Percentiles rank a stretch among this genome's conserved stretches.
Evolutionary conservation across 92 coral and sea anemone genomes (phyloP).

Genomic region (Parazoanthus swiftii): DNA sequence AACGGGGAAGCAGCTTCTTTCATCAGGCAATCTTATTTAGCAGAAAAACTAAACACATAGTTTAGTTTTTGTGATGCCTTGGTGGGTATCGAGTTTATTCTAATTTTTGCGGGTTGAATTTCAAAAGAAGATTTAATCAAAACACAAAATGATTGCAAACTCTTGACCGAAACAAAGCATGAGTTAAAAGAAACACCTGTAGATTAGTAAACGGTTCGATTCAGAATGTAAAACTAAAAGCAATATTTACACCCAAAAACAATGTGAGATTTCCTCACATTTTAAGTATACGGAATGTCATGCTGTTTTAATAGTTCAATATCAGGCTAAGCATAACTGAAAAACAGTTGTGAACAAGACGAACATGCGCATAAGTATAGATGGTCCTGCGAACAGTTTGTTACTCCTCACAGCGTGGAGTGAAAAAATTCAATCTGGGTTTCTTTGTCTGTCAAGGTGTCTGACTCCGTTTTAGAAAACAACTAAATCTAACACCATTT

Average conservation of each 20-base stretch:
- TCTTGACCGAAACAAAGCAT: background rate
- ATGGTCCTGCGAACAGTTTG: too few relatives aligned
- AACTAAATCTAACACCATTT: too few relatives aligned
- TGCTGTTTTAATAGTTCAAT: background rate
- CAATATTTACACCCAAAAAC: background rate
- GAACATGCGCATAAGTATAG: too few relatives aligned
- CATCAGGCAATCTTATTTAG: conserved; percentile 30
- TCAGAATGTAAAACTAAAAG: background rate
- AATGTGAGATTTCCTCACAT: background rate
- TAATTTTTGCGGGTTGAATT: background rate
- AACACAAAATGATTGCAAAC: background rate
- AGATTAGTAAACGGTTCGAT: background rate
- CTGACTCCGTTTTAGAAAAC: too few relatives aligned
- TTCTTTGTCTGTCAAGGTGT: too few relatives aligned
- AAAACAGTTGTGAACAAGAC: background rate
- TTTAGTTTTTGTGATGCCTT: background rate
- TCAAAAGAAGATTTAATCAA: background rate
- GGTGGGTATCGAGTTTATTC: background rate
- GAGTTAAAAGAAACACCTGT: background rate
- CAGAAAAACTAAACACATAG: background rate
- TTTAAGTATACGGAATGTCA: background rate
- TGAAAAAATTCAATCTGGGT: too few relatives aligned
- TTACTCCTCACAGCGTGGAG: too few relatives aligned
- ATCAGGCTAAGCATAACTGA: background rate
- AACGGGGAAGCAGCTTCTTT: conserved; percentile 41